Base-by-base conservation (phyloP, 2,888 invertebrate species). In the Lucinisca nassula region DNA sequence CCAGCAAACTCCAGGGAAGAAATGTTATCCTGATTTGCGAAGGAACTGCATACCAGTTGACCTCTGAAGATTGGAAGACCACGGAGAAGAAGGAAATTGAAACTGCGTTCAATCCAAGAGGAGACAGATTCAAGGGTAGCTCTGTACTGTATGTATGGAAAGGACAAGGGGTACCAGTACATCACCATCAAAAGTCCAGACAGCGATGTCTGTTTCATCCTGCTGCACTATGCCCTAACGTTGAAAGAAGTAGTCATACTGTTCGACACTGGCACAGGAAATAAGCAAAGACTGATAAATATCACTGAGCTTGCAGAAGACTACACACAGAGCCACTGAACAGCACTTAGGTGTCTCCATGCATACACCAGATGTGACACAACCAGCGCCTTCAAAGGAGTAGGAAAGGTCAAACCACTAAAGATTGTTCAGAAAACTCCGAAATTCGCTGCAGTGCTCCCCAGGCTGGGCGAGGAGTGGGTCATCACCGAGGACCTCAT, bases 251-350 rank as follows among this genome's bases (percentile, higher is more conserved):
- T 61, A 6, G 75, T 37, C n/a, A 30, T 85, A 37, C 27, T 84
- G 24, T 84, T 87, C 51, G 84, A 86, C 72, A 89, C 84, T 45
- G 84, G 86, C 10, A 51, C 58, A 12, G 81, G 88, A 70, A 88
- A 82, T n/a, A n/a, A n/a, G n/a, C n/a, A 40, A 73, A 72, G 77
- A 32, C 58, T 86, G 8, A 55, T 89, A 14, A 80, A 27, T 30
- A 61, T 61, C 6, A 30, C 61, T 27, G 61, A 61, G 61, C 27
- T 61, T 4, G 61, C 27, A 27, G 17, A 30, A 30, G 30, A 21
- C 4, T 86, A 51, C 49, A 67, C 79, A 55, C 24, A 24, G 0
- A 37, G 75, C 14, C 49, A 82, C 37, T 35, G 79, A 30, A 67
- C 79, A 49, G 85, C 84, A 24, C 75, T 85, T 6, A 12, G 85